phyloP scores from a whole-genome alignment of 2,797 vertebrate genomes.

The Dendrocincla fuliginosa region DNA sequence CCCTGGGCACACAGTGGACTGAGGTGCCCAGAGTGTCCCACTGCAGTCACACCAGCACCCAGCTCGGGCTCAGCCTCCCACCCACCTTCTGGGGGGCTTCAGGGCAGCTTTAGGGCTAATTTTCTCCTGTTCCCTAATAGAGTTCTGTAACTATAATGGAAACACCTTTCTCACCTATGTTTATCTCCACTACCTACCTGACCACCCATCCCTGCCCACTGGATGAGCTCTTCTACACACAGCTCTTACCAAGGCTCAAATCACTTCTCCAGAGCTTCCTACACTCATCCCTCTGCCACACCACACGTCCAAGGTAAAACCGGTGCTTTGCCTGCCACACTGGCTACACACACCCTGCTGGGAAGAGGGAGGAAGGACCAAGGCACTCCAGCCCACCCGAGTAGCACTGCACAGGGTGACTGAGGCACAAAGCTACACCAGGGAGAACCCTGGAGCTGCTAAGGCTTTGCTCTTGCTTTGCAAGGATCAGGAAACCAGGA shows the following conservation, averaged over 20 bases:
- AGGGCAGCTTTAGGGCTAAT: neutral
- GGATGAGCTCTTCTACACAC: neutral
- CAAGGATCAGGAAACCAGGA: neutral
- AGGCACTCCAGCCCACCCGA: neutral
- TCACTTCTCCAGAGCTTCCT: neutral
- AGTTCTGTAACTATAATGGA: neutral
- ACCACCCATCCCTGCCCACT: neutral
- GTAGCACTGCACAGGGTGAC: neutral
- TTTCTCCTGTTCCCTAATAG: neutral
- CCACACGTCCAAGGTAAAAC: neutral
- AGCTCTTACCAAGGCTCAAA: neutral
- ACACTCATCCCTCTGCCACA: fast-evolving
- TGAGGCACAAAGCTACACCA: neutral
- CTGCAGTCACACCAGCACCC: neutral
- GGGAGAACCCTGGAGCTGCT: neutral
- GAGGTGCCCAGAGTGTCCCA: neutral
- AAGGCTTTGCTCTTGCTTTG: neutral
- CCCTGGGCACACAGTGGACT: fast-evolving
- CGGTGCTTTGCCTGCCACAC: fast-evolving
- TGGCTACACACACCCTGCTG: neutral
- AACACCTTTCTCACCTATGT: neutral
- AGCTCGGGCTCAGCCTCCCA: neutral
- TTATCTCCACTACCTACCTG: neutral
- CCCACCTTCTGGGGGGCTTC: neutral
- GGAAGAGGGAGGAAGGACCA: neutral